Evolutionary conservation across 2,113 vertebrate species (phyloP), one percentile per base, ranked within the genome.

Genomic region (Arenaria interpres): DNA sequence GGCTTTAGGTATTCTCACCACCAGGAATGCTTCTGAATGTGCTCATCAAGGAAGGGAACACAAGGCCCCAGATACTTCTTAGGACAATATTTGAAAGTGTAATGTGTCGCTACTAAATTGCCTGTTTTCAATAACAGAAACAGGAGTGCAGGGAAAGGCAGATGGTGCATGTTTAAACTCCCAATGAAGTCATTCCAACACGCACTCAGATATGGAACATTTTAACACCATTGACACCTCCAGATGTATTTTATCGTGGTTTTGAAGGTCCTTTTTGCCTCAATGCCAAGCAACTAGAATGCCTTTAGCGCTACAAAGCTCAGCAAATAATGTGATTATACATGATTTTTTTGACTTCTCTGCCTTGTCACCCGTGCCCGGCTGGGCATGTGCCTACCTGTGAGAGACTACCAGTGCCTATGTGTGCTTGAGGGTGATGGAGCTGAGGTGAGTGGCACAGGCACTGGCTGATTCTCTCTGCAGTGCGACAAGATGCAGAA

Each of bases 381-480:
- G 22, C 6, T 67, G 63, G 22, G 2, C 45, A 27, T 14, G 19
- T 15, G 24, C 15, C 56, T 11, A 6, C 0, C 0, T 14, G 4
- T 25, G n/a, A 50, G 33, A 43, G 14, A 7, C 4, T 35, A 30
- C 4, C 27, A 19, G 27, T 46, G 9, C 21, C 53, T 39, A 25
- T 0, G 1, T 15, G 12, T 12, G 17, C 33, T 12, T 32, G 41
- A 57, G 41, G 8, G 13, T 71, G 21, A 33, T 2, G 10, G 27
- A 24, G 43, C 37, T 15, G 20, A 78, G 7, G 10, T 41, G 32
- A 71, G n/a, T 22, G 51, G 11, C 22, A 63, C 51, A 79, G 46
- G 21, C 28, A 28, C 8, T 50, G 66, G 4, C 6, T 66, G 60
- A 59, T 35, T 27, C 6, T 71, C 18, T 87, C 39, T 71, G 8